Percentiles rank a stretch among this genome's conserved stretches.
These are phyloP conservation scores for Tetragnatha montana DNA, from an alignment of 2,888 invertebrate genomes.

Conservation along the genomic window DNA sequence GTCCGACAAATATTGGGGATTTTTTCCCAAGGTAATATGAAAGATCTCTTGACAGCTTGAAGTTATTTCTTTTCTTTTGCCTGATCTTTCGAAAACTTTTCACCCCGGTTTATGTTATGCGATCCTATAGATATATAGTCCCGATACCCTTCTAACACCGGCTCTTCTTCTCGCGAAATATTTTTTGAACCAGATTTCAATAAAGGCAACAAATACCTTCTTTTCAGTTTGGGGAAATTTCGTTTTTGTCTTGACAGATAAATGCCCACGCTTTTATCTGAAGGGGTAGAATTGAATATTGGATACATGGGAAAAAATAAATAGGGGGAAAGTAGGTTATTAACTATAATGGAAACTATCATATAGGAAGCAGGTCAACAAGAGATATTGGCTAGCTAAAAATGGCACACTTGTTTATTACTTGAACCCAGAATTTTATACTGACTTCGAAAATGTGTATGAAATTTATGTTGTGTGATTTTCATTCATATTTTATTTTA, in stretches of 20 bases:
- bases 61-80: constrained; percentile 30
- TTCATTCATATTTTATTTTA: too few species aligned
- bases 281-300: background rate
- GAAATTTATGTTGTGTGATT: too few species aligned
- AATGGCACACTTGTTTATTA: too few species aligned
- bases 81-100: constrained; percentile 27
- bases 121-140: background rate
- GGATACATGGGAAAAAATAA: background rate
- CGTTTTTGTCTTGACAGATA: background rate
- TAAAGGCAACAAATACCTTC: background rate
- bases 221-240: background rate
- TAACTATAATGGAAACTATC: too few species aligned
- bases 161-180: background rate
- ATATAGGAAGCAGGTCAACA: too few species aligned
- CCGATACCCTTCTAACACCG: background rate
- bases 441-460: too few species aligned
- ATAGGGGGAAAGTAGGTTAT: too few species aligned
- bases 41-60: constrained; percentile 39
- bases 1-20: constrained; percentile 41
- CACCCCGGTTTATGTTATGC: constrained; percentile 10
- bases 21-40: constrained; percentile 28
- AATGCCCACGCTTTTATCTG: background rate
- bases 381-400: too few species aligned
- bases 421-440: too few species aligned
- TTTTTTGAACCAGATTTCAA: background rate